phyloP scores from a whole-genome alignment of 2,888 invertebrate species.

The Rhingia campestris region DNA sequence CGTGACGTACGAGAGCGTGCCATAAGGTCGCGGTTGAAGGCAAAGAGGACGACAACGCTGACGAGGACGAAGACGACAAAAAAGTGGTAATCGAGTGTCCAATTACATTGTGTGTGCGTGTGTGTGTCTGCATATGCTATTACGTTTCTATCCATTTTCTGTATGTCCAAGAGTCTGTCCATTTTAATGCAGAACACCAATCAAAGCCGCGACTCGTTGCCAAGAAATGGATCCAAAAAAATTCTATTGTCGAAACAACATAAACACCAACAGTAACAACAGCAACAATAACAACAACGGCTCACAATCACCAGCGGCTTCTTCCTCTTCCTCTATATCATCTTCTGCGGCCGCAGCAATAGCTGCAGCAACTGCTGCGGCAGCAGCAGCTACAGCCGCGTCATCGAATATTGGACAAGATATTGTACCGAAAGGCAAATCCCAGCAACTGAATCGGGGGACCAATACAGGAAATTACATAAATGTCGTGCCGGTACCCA shows the following conservation, averaged over 20 bases:
- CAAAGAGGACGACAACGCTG: conserved; percentile 4
- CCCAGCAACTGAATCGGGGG: conserved; percentile 76
- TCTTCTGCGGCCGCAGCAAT: conserved; percentile 75
- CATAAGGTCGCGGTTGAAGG: conserved; percentile 64
- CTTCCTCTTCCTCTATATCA: conserved; percentile 76
- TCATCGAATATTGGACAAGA: conserved; percentile 73
- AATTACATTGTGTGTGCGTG: neutral
- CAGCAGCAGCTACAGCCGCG: conserved; percentile 69
- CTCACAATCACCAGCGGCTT: conserved; percentile 76
- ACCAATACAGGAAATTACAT: conserved; percentile 80
- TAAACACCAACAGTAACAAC: conserved; percentile 36
- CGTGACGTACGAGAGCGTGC: conserved; percentile 70
- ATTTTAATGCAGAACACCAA: conserved; percentile 70
- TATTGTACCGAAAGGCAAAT: conserved; percentile 74
- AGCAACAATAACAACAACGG: conserved; percentile 67
- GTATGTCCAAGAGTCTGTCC: conserved; percentile 68
- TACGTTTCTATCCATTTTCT: conserved; percentile 56
- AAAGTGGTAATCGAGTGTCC: neutral
- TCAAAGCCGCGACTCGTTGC: conserved; percentile 43
- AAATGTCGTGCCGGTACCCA: conserved; percentile 82
- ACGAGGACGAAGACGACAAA: conserved; percentile 9
- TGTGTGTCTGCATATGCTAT: neutral
- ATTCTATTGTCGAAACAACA: conserved; percentile 78
- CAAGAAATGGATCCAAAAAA: conserved; percentile 80
- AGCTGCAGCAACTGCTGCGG: conserved; percentile 75